These are phyloP conservation scores for Zoanthus sansibaricus DNA, from an alignment of 92 coral and sea anemone species.

Conservation along the genomic window DNA sequence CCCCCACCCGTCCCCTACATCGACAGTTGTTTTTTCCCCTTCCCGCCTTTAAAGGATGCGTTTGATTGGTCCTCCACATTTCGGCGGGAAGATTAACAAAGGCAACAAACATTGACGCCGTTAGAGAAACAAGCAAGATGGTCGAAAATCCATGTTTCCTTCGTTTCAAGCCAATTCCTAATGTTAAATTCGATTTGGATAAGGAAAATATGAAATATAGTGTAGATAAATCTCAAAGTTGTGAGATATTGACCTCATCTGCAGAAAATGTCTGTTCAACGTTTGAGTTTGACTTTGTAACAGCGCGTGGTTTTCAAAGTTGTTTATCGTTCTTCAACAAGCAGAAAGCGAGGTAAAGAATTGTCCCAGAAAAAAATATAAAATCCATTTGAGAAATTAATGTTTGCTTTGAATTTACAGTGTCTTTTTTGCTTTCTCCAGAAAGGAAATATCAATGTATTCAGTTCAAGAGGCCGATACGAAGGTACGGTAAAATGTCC, in stretches of 20 bases:
- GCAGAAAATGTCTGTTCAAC: not conserved
- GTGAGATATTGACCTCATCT: not conserved
- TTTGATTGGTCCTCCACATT: constrained; percentile 17
- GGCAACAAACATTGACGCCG: constrained; percentile 24
- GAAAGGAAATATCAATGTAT: constrained; percentile 2
- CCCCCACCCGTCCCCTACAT: too few relatives aligned
- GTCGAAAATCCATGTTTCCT: not conserved
- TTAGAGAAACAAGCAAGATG: not conserved
- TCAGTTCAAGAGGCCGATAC: constrained; percentile 11
- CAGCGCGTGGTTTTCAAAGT: not conserved
- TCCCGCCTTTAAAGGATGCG: not conserved
- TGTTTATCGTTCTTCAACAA: constrained; percentile 12
- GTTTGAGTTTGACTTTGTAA: not conserved
- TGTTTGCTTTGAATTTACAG: not conserved
- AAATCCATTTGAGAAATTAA: not conserved
- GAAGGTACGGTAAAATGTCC: not conserved
- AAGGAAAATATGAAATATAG: constrained; percentile 29
- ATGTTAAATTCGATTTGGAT: not conserved
- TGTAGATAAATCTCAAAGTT: not conserved
- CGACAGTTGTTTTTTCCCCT: too few relatives aligned
- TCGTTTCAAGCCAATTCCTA: not conserved
- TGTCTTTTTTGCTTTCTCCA: constrained; percentile 5
- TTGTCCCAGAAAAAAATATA: not conserved
- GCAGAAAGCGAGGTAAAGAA: constrained; percentile 22
- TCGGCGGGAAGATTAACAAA: constrained; percentile 42